Conservation (phyloP, 23 tunicate genomes). For the Ciona savignyi region DNA sequence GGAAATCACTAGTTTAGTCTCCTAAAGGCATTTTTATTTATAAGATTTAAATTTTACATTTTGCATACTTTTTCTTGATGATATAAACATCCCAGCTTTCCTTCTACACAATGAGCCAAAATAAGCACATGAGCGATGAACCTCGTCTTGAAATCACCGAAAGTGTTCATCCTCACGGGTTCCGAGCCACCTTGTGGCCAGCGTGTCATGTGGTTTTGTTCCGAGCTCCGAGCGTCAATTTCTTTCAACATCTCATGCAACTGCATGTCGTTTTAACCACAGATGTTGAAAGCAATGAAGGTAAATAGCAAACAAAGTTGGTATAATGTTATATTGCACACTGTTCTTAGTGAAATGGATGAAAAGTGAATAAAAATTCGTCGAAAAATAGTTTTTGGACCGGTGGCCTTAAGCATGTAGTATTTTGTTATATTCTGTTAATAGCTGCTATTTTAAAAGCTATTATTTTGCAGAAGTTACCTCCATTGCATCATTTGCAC, state of each 20-base stretch:
- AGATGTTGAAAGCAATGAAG: neutral
- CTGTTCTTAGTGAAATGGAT: too few species aligned
- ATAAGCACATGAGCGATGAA: neutral
- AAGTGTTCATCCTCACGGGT: neutral
- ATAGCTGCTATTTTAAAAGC: too few species aligned
- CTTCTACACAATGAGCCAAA: neutral
- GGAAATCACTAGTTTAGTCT: too few species aligned
- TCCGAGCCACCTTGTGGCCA: conserved; percentile 1
- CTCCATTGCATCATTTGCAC: neutral
- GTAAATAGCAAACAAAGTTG: too few species aligned
- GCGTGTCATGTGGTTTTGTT: neutral
- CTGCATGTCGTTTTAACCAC: neutral
- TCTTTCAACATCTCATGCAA: neutral
- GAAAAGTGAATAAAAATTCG: too few species aligned
- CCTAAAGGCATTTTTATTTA: too few species aligned
- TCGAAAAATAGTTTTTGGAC: too few species aligned
- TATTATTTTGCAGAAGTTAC: neutral
- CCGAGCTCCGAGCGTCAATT: neutral
- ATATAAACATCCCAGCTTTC: neutral
- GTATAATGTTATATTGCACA: too few species aligned
- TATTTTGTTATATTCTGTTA: too few species aligned
- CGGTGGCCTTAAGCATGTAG: too few species aligned
- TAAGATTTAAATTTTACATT: too few species aligned
- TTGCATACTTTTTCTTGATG: too few species aligned
- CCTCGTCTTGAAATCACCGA: neutral